A percentile compares a stretch with the other conserved stretches of the same genome.
phyloP scores from a whole-genome alignment of 2,113 vertebrate species.

The Labrus mixtus region DNA sequence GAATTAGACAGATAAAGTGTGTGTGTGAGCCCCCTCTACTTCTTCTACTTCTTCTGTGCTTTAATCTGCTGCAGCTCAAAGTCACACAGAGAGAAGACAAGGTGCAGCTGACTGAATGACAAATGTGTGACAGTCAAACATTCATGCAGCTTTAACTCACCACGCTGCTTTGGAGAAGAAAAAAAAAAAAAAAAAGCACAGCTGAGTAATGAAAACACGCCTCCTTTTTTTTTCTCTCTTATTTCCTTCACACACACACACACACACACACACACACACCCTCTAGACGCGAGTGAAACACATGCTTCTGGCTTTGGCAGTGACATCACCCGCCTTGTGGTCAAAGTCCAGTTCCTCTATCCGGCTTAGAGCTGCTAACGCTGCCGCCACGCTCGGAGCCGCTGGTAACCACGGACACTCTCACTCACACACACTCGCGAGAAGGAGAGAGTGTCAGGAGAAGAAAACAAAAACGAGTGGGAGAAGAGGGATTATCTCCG shows the following conservation, averaged over 20 bases:
- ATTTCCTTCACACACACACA: slow-evolving; percentile 29
- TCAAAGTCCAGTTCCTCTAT: slow-evolving; percentile 87
- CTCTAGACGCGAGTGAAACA: slow-evolving; percentile 52
- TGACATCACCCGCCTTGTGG: slow-evolving; percentile 85
- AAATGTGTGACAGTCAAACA: slow-evolving; percentile 48
- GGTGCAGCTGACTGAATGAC: slow-evolving; percentile 18
- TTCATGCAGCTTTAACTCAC: slow-evolving; percentile 20
- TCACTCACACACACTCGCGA: too few relatives aligned
- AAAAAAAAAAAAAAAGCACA: slow-evolving; percentile 46
- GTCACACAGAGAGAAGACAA: slow-evolving; percentile 3
- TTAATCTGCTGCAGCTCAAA: slow-evolving; percentile 49
- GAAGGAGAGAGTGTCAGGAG: slow-evolving; percentile 15
- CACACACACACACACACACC: slow-evolving; percentile 18
- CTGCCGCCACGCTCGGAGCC: slow-evolving; percentile 59
- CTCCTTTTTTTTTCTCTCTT: slow-evolving; percentile 28
- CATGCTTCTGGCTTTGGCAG: slow-evolving; percentile 70
- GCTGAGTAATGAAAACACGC: slow-evolving; percentile 60
- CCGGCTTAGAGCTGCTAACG: slow-evolving; percentile 71
- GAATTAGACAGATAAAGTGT: neutral
- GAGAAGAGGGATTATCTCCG: slow-evolving; percentile 68
- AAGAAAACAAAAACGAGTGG: slow-evolving; percentile 28
- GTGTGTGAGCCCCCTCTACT: neutral
- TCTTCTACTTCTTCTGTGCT: neutral
- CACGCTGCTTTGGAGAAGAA: slow-evolving; percentile 20
- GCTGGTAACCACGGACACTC: slow-evolving; percentile 32